phyloP scores from a whole-genome alignment of 53 echinoderm and acorn worm species.

The Temnopleurus reevesii region DNA sequence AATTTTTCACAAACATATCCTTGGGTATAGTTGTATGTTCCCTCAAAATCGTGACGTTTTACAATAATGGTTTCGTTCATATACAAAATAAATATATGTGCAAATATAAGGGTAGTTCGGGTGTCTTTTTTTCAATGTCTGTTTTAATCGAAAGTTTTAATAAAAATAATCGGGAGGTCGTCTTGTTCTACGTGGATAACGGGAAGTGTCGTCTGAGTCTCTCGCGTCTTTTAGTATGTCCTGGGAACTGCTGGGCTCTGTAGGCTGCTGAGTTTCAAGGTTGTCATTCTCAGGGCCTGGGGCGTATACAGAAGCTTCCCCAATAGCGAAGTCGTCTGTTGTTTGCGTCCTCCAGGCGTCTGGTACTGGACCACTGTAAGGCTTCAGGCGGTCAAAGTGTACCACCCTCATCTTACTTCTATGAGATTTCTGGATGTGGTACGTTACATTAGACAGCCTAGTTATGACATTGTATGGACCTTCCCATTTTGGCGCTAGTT shows the following conservation, averaged over 20 bases:
- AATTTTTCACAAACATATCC: too few species aligned
- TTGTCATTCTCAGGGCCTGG: not conserved
- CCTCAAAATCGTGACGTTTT: too few species aligned
- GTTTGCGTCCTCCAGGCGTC: not conserved
- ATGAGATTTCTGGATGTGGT: not conserved
- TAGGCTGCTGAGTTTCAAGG: not conserved
- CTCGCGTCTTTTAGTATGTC: too few species aligned
- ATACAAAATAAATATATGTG: too few species aligned
- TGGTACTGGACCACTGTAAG: not conserved
- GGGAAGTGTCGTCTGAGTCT: not conserved
- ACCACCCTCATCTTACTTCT: slow-evolving; percentile 32
- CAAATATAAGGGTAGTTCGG: too few species aligned
- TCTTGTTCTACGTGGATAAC: not conserved
- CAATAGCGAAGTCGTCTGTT: not conserved
- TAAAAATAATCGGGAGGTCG: slow-evolving; percentile 29
- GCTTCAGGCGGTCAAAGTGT: slow-evolving; percentile 51
- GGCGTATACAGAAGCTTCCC: not conserved
- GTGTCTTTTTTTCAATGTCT: too few species aligned
- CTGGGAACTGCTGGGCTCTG: not conserved
- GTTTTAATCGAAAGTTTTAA: too few species aligned
- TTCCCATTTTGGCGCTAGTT: slow-evolving; percentile 28
- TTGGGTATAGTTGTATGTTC: too few species aligned
- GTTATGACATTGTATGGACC: slow-evolving; percentile 20
- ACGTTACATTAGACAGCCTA: slow-evolving; percentile 23
- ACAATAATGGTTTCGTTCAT: too few species aligned